A percentile compares a stretch with the other conserved stretches of the same genome.
phyloP scores from a whole-genome alignment of 2,797 vertebrate species.

The Spinus pinus region DNA sequence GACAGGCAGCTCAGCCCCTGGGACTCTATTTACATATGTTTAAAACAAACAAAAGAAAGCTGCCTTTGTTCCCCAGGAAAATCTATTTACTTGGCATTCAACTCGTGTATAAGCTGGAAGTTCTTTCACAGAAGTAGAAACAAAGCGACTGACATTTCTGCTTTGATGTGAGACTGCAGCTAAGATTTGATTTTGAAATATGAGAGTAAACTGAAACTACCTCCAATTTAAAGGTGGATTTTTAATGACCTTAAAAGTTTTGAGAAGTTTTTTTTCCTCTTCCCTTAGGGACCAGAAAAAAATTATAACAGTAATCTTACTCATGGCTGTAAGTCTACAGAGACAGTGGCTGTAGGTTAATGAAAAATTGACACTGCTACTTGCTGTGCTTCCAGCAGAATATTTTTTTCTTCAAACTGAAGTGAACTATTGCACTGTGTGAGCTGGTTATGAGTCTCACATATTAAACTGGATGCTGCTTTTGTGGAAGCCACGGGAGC shows the following conservation, averaged over 20 bases:
- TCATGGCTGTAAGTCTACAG: conserved; percentile 53
- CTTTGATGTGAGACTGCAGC: conserved; percentile 54
- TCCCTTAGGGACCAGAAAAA: conserved; percentile 62
- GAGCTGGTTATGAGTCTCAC: conserved; percentile 44
- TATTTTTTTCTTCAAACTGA: conserved; percentile 33
- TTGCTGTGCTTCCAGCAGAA: conserved; percentile 47
- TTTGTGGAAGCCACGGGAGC: neutral
- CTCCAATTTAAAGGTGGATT: conserved; percentile 54
- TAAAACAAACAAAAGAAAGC: conserved; percentile 46
- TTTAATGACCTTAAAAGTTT: conserved; percentile 75
- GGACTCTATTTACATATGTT: conserved; percentile 51
- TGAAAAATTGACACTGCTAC: conserved; percentile 69
- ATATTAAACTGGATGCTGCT: conserved; percentile 39
- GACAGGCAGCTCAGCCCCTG: conserved; percentile 37
- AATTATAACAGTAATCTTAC: conserved; percentile 73
- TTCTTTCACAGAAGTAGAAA: conserved; percentile 41
- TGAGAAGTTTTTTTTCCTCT: neutral
- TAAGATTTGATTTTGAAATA: conserved; percentile 69
- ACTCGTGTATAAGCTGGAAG: neutral
- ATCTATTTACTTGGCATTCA: conserved; percentile 51
- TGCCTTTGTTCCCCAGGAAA: conserved; percentile 47
- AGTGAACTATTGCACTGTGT: conserved; percentile 35
- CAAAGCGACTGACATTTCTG: conserved; percentile 61
- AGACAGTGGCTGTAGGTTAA: conserved; percentile 66
- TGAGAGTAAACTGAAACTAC: conserved; percentile 67